Evolutionary conservation across 2,797 vertebrate species (phyloP).

Genomic region (Hydrocynus forskahlii): DNA sequence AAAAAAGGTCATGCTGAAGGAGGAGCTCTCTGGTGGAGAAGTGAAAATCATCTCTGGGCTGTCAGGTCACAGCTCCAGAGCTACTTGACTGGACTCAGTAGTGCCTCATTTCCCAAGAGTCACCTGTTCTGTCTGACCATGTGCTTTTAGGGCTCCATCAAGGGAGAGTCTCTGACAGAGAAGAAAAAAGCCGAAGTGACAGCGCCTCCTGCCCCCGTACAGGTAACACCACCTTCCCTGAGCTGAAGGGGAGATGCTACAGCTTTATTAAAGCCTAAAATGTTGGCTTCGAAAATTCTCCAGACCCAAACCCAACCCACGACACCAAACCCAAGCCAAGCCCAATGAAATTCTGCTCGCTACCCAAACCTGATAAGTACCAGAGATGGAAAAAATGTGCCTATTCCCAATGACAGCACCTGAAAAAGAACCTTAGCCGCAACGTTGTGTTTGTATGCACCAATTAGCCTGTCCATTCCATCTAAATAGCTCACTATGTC

Average conservation of each 20-base stretch:
- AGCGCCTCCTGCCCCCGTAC: slow-evolving; percentile 11
- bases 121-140: slow-evolving; percentile 33
- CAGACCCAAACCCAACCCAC: no score
- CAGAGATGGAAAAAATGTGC: no score
- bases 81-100: slow-evolving; percentile 40
- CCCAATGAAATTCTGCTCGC: no score
- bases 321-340: no score
- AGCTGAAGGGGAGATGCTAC: background rate
- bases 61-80: slow-evolving; percentile 42
- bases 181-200: slow-evolving; percentile 39
- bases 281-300: background rate
- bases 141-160: slow-evolving; percentile 41
- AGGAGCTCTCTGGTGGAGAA: slow-evolving; percentile 43
- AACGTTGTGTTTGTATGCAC: no score
- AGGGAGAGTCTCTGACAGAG: slow-evolving; percentile 23
- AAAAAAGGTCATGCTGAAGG: slow-evolving; percentile 50
- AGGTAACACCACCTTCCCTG: background rate
- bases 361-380: no score
- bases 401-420: no score
- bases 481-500: no score
- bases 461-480: no score
- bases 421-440: no score
- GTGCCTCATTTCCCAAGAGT: slow-evolving; percentile 52
- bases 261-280: background rate
- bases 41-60: slow-evolving; percentile 52